These are phyloP conservation scores for Lerista edwardsae DNA, from an alignment of 2,797 vertebrate genomes.

Conservation along the genomic window DNA sequence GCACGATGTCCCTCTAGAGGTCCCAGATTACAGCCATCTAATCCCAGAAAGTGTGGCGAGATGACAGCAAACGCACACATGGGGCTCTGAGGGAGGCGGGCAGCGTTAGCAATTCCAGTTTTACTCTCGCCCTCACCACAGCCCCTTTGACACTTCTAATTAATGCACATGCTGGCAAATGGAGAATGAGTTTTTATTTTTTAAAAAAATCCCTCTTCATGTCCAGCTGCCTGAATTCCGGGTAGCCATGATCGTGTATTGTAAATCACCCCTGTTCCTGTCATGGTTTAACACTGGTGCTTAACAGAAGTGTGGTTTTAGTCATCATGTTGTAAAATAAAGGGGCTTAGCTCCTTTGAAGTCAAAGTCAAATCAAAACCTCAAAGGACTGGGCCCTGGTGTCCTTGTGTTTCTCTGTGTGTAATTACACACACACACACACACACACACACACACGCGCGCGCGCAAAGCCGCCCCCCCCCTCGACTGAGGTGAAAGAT, in stretches of 20 bases:
- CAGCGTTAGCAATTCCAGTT: constrained; percentile 62
- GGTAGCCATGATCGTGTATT: constrained; percentile 61
- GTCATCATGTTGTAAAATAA: constrained; percentile 59
- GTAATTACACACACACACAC: constrained; percentile 38
- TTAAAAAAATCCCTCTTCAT: constrained; percentile 53
- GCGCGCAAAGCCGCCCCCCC: background rate
- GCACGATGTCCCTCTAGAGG: constrained; percentile 18
- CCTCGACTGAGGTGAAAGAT: constrained; percentile 5
- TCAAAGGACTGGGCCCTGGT: constrained; percentile 57
- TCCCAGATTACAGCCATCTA: constrained; percentile 56
- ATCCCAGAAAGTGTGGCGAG: constrained; percentile 50
- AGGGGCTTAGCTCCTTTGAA: constrained; percentile 65
- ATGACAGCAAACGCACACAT: constrained; percentile 46
- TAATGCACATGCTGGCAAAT: constrained; percentile 65
- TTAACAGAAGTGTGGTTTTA: constrained; percentile 63
- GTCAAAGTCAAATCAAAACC: constrained; percentile 62
- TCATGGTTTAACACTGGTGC: constrained; percentile 60
- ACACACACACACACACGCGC: background rate
- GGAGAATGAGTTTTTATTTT: constrained; percentile 67
- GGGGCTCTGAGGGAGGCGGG: constrained; percentile 25
- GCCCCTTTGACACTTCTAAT: constrained; percentile 71
- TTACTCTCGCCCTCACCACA: constrained; percentile 42
- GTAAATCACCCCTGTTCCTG: constrained; percentile 68
- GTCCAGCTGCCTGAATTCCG: constrained; percentile 63
- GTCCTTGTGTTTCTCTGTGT: constrained; percentile 49